These are phyloP conservation scores for Pachyseris speciosa DNA, from an alignment of 64 coral and sea anemone species.

Conservation along the genomic window DNA sequence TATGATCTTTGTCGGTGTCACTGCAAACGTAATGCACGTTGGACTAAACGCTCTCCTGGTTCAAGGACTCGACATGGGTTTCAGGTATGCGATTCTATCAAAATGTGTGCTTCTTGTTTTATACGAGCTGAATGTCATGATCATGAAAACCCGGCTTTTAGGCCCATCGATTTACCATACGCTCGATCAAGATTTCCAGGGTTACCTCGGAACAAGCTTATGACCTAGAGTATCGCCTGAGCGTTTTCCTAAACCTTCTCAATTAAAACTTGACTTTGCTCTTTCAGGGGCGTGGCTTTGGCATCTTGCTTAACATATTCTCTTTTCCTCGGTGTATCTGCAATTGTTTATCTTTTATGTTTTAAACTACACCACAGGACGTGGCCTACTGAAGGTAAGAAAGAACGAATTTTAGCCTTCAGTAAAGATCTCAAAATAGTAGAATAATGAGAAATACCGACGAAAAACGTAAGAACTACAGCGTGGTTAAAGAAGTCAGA, in stretches of 20 bases:
- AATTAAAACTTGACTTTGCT: neutral
- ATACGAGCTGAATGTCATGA: too few species aligned
- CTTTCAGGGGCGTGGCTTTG: conserved; percentile 2
- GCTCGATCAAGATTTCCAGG: too few species aligned
- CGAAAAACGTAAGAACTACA: too few species aligned
- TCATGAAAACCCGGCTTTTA: too few species aligned
- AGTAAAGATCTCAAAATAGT: too few species aligned
- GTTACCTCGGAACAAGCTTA: too few species aligned
- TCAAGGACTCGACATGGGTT: neutral
- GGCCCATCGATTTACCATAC: too few species aligned
- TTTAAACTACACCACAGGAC: conserved; percentile 2
- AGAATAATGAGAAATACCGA: too few species aligned
- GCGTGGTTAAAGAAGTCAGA: too few species aligned
- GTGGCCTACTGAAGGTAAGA: conserved; percentile 11
- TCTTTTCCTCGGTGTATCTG: neutral
- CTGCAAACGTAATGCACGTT: conserved; percentile 6
- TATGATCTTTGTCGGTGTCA: neutral
- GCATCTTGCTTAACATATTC: neutral
- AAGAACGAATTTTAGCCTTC: too few species aligned
- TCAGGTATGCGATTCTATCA: neutral
- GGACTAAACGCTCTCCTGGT: neutral
- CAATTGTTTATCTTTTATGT: neutral
- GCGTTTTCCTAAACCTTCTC: neutral
- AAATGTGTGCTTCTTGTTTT: too few species aligned
- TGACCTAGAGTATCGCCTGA: too few species aligned